These are phyloP conservation scores for Telmatherina bonti DNA, from an alignment of 2,797 vertebrate genomes.

Conservation along the genomic window DNA sequence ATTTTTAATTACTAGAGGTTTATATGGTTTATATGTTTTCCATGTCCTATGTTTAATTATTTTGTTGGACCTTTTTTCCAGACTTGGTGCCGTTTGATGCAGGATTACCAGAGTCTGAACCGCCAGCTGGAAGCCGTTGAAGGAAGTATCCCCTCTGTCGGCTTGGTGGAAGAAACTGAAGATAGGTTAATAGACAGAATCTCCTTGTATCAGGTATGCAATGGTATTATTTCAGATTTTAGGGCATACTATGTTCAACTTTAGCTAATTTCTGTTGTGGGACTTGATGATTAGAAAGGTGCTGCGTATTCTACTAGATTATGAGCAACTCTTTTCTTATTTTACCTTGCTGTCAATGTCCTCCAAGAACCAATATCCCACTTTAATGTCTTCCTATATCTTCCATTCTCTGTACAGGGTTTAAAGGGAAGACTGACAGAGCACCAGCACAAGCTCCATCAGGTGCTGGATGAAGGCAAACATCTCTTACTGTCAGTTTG, in stretches of 20 bases:
- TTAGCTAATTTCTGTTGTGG: background rate
- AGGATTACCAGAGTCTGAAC: conserved; percentile 87
- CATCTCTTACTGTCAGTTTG: conserved; percentile 89
- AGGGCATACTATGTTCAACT: background rate
- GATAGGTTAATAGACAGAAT: conserved; percentile 90
- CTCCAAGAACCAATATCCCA: background rate
- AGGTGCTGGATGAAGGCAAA: conserved; percentile 93
- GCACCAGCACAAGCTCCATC: conserved; percentile 92
- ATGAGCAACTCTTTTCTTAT: background rate
- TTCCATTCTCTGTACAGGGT: conserved; percentile 73
- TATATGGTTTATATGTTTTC: background rate
- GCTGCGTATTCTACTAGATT: background rate
- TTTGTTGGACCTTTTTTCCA: conserved; percentile 21
- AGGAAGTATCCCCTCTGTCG: conserved; percentile 85
- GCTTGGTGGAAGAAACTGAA: conserved; percentile 93
- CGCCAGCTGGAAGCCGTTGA: conserved; percentile 90
- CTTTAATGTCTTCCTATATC: background rate
- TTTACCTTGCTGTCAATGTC: background rate
- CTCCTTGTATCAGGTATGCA: conserved; percentile 89
- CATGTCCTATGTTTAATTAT: background rate
- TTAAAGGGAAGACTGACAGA: conserved; percentile 89
- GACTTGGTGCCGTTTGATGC: conserved; percentile 86
- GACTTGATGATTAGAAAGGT: background rate
- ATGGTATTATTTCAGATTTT: background rate
- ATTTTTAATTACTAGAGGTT: background rate